A percentile compares a stretch with the other conserved stretches of the same genome.
Conservation (phyloP, 2,888 invertebrate species). For the Buathra laborator region DNA sequence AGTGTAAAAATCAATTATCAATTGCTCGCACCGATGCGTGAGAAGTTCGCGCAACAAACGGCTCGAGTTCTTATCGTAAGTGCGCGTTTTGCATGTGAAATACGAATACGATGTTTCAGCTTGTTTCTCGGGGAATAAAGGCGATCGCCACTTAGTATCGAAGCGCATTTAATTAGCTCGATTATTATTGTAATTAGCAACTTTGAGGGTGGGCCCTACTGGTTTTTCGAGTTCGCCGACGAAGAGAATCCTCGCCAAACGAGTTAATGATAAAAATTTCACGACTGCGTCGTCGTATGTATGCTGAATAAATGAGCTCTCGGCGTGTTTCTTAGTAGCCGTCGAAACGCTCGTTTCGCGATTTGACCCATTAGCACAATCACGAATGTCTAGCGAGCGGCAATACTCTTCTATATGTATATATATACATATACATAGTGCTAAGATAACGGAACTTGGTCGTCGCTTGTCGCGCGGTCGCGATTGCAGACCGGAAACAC, state of each 20-base stretch:
- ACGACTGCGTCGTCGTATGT: slow-evolving; percentile 31
- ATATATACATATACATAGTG: neutral
- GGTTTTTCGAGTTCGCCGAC: slow-evolving; percentile 10
- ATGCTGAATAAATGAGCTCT: slow-evolving; percentile 21
- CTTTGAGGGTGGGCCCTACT: neutral
- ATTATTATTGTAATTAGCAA: slow-evolving; percentile 49
- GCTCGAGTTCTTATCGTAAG: neutral
- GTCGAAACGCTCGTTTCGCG: slow-evolving; percentile 51
- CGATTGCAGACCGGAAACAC: slow-evolving; percentile 78
- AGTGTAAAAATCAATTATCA: neutral
- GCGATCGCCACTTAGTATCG: slow-evolving; percentile 23
- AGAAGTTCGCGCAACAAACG: slow-evolving; percentile 24
- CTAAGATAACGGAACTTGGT: slow-evolving; percentile 75
- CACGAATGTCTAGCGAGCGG: slow-evolving; percentile 62
- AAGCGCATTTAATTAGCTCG: slow-evolving; percentile 52
- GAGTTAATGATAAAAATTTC: slow-evolving; percentile 50
- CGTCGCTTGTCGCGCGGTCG: slow-evolving; percentile 20
- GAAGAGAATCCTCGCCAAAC: slow-evolving; percentile 20
- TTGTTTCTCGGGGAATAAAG: neutral
- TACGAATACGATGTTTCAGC: neutral
- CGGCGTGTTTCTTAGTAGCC: slow-evolving; percentile 20
- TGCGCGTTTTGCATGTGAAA: neutral
- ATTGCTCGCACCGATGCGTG: neutral
- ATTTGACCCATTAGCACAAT: slow-evolving; percentile 81
- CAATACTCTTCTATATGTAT: slow-evolving; percentile 12